A percentile compares a stretch with the other conserved stretches of the same genome.
Conservation (phyloP, 2,113 vertebrate genomes). For the Natator depressus region DNA sequence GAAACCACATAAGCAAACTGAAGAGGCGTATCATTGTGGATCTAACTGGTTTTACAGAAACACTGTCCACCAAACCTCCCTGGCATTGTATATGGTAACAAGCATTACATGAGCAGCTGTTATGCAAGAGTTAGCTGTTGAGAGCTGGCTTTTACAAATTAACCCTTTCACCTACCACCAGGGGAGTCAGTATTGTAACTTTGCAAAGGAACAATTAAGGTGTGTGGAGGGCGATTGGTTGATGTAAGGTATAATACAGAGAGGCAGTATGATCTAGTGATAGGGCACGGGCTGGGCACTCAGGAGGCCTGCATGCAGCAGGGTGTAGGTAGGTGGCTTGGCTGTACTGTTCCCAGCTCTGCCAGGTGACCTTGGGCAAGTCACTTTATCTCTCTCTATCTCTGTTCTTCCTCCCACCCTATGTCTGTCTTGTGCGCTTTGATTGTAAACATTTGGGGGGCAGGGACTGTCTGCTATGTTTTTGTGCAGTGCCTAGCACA, state of each 20-base stretch:
- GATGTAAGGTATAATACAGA: not conserved
- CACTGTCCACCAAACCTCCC: not conserved
- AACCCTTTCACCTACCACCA: not conserved
- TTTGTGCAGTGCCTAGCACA: not conserved
- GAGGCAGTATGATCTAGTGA: not conserved
- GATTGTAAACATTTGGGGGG: not conserved
- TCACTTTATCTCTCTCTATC: not conserved
- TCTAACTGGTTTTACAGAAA: not conserved
- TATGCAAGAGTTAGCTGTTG: not conserved
- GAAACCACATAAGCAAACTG: not conserved
- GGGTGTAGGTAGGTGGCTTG: too few relatives aligned
- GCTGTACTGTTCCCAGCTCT: not conserved
- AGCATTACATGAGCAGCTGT: not conserved
- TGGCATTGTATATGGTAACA: not conserved
- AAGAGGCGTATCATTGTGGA: not conserved
- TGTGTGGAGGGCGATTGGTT: not conserved
- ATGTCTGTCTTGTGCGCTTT: not conserved
- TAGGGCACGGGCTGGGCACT: not conserved
- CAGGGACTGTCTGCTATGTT: not conserved
- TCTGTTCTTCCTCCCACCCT: not conserved
- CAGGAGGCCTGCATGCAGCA: not conserved
- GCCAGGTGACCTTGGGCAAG: not conserved
- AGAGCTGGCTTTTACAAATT: not conserved
- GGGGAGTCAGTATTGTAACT: not conserved
- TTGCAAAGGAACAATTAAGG: not conserved